Percentiles rank a stretch among this genome's conserved stretches.
Evolutionary conservation across 2,888 invertebrate species (phyloP).

Genomic region (Lepetodrilus schrolli): DNA sequence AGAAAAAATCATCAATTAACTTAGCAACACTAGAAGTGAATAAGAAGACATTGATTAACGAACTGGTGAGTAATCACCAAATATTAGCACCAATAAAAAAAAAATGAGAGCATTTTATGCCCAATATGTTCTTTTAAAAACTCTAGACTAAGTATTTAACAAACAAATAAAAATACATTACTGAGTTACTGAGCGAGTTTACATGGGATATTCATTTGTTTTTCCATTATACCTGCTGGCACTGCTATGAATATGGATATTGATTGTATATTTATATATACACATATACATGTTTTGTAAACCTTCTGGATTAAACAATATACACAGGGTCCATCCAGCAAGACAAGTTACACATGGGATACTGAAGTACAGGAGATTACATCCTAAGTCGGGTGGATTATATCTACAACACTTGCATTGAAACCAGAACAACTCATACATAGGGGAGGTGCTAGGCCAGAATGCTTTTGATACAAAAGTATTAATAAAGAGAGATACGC

Average conservation of each 20-base stretch:
- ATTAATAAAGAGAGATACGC: no score
- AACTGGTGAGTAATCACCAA: background rate
- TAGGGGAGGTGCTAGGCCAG: no score
- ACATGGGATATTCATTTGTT: background rate
- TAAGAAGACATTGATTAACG: background rate
- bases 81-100: constrained; percentile 13
- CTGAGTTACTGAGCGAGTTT: background rate
- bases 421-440: no score
- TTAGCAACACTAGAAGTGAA: background rate
- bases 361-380: background rate
- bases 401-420: constrained; percentile 10
- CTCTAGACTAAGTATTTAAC: background rate
- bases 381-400: background rate
- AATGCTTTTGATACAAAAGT: no score
- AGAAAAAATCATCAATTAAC: no score
- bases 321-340: background rate
- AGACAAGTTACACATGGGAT: background rate
- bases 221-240: constrained; percentile 1
- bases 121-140: background rate
- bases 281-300: constrained; percentile 1
- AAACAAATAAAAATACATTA: background rate
- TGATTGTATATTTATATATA: background rate
- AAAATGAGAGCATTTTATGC: constrained; percentile 10
- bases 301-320: background rate
- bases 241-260: background rate